These are phyloP conservation scores for Megaustenia siamemsis DNA, from an alignment of 2,888 invertebrate genomes.

Conservation along the genomic window DNA sequence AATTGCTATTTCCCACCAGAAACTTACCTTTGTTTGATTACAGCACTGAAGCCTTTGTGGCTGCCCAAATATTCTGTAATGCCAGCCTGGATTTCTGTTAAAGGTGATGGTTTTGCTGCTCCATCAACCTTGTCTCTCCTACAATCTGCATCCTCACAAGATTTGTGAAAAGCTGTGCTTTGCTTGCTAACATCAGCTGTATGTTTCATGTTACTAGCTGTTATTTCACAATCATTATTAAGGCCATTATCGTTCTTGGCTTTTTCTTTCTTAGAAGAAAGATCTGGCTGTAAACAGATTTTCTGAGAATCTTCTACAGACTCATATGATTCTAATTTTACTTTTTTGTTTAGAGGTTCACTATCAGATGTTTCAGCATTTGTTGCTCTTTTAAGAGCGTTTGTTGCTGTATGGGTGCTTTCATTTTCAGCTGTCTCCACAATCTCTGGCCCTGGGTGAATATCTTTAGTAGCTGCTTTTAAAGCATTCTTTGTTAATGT, in stretches of 20 bases:
- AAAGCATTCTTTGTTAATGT: neutral
- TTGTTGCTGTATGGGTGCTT: neutral
- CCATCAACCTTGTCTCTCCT: neutral
- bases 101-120: neutral
- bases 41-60: constrained; percentile 73
- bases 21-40: constrained; percentile 77
- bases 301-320: neutral
- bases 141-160: neutral
- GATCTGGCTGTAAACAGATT: neutral
- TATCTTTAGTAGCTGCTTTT: neutral
- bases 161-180: no score
- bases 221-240: neutral
- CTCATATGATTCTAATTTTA: neutral
- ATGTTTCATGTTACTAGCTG: neutral
- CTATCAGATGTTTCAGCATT: neutral
- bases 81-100: constrained; percentile 75
- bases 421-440: neutral
- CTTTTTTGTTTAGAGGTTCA: constrained; percentile 20
- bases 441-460: neutral
- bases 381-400: neutral
- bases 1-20: neutral
- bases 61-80: constrained; percentile 75
- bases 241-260: neutral
- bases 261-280: neutral
- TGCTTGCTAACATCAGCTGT: neutral